A percentile compares a stretch with the other conserved stretches of the same genome.
Conservation (phyloP, 2,113 vertebrate species). For the Irena cyanogastra region DNA sequence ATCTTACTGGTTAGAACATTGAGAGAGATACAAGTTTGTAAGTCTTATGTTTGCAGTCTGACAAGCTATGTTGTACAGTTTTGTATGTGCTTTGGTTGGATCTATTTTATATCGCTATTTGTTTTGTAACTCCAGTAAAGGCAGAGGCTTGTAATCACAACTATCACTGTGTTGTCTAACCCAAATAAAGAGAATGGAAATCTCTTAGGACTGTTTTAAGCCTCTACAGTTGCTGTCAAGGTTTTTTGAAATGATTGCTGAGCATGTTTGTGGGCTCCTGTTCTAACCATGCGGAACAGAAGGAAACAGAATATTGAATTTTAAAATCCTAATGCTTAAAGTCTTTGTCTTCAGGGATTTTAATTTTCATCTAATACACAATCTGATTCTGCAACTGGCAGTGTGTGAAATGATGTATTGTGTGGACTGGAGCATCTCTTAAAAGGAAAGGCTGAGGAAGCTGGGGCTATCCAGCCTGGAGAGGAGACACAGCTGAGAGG, state of each 20-base stretch:
- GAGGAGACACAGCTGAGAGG: neutral
- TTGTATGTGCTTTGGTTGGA: neutral
- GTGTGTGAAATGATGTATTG: neutral
- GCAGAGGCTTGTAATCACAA: neutral
- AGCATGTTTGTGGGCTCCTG: accelerated
- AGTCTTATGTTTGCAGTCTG: neutral
- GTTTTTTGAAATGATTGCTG: neutral
- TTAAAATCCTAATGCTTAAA: neutral
- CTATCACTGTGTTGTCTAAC: neutral
- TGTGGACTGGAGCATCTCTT: neutral
- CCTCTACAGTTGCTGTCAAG: neutral
- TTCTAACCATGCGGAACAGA: neutral
- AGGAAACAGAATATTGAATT: neutral
- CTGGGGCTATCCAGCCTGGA: neutral
- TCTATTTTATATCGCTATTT: neutral
- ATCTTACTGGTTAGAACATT: neutral
- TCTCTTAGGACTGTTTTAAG: neutral
- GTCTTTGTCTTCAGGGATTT: neutral
- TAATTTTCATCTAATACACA: neutral
- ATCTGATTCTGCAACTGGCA: neutral
- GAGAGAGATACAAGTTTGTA: neutral
- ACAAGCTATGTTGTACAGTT: neutral
- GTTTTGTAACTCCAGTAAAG: neutral
- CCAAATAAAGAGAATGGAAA: neutral
- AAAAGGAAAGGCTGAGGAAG: neutral